Conservation (phyloP, 2,888 invertebrate species). For the Eustalomyia histrio region DNA sequence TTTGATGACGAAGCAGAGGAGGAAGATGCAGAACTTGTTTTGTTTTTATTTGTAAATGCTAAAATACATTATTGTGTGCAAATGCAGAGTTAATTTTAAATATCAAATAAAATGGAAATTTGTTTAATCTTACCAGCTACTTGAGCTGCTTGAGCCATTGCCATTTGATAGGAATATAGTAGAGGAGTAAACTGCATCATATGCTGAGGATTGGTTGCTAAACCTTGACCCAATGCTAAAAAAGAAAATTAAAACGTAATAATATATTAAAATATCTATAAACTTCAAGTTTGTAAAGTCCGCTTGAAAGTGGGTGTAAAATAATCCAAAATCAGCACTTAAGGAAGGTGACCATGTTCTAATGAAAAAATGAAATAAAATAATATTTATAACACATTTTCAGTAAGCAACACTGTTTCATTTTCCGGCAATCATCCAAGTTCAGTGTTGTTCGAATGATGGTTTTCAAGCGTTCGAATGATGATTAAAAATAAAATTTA, state of each 20-base stretch:
- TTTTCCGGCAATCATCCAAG: too few relatives aligned
- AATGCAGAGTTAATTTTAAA: background rate
- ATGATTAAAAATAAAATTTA: too few relatives aligned
- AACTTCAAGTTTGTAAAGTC: too few relatives aligned
- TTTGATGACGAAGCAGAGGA: slow-evolving; percentile 74
- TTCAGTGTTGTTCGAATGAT: too few relatives aligned
- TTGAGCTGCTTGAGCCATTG: slow-evolving; percentile 87
- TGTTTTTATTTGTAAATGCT: slow-evolving; percentile 73
- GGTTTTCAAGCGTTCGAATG: too few relatives aligned
- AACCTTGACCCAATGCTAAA: slow-evolving; percentile 77
- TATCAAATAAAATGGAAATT: background rate
- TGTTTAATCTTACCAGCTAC: slow-evolving; percentile 73
- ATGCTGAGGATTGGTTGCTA: slow-evolving; percentile 85
- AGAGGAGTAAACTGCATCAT: slow-evolving; percentile 94
- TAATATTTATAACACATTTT: too few relatives aligned
- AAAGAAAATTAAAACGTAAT: slow-evolving; percentile 17
- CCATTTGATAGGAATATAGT: slow-evolving; percentile 93
- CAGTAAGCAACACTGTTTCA: too few relatives aligned
- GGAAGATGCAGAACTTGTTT: slow-evolving; percentile 70
- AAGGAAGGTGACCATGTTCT: too few relatives aligned
- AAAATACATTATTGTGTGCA: background rate
- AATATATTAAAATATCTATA: background rate
- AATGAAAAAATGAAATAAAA: too few relatives aligned
- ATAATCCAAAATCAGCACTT: too few relatives aligned
- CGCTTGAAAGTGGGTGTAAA: too few relatives aligned